phyloP scores from a whole-genome alignment of 64 coral and sea anemone genomes.

The Montipora cactus region DNA sequence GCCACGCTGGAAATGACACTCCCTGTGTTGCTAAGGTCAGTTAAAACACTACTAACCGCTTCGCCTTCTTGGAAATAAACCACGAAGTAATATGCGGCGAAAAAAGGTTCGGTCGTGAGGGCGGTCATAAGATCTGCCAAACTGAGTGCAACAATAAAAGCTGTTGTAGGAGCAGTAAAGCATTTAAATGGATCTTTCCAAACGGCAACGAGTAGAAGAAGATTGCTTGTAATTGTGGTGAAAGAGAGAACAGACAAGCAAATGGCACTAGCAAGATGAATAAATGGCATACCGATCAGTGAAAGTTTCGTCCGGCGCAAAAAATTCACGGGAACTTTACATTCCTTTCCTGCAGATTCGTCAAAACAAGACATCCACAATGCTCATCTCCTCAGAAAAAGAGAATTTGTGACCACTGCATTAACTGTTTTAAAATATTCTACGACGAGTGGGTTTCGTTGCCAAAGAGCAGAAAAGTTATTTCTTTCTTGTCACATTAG shows the following conservation, averaged over 20 bases:
- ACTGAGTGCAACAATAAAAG: conserved; percentile 55
- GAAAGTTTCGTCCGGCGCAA: neutral
- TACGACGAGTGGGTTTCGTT: too few relatives aligned
- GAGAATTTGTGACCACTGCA: neutral
- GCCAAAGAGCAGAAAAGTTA: too few relatives aligned
- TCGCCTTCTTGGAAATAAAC: neutral
- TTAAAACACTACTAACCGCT: neutral
- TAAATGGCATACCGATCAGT: neutral
- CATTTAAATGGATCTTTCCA: conserved; percentile 81
- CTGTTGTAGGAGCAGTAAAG: conserved; percentile 36
- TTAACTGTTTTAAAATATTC: too few relatives aligned
- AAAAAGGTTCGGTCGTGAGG: conserved; percentile 63
- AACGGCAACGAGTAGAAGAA: conserved; percentile 68
- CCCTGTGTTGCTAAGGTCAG: conserved; percentile 19
- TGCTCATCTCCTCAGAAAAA: neutral
- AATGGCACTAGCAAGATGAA: conserved; percentile 49
- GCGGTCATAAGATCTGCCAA: conserved; percentile 54
- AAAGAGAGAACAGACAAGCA: conserved; percentile 60
- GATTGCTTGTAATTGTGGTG: conserved; percentile 64
- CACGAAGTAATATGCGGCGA: conserved; percentile 58
- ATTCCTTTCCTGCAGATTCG: neutral
- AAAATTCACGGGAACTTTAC: too few relatives aligned
- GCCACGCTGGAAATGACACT: conserved; percentile 61
- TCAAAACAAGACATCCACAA: neutral
- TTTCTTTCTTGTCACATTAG: too few relatives aligned